A percentile compares a stretch with the other conserved stretches of the same genome.
phyloP scores from a whole-genome alignment of 2,797 vertebrate species.

The Philypnodon macrostomus region DNA sequence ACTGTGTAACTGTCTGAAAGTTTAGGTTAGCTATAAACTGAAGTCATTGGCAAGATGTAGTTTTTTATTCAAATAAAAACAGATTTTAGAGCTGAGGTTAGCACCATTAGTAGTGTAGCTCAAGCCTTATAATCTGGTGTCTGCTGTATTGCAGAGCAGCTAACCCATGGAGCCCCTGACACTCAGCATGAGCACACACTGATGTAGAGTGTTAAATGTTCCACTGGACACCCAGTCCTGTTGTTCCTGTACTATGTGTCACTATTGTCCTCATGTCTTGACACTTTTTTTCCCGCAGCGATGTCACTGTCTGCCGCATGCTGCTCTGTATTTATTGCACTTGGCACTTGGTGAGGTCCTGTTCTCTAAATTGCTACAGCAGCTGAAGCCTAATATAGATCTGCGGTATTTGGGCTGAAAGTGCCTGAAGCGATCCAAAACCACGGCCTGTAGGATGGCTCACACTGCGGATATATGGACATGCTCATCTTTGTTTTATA shows the following conservation, averaged over 20 bases:
- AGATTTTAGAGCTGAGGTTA: no score
- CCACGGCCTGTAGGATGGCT: slow-evolving; percentile 11
- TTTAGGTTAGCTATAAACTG: no score
- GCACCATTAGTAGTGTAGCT: no score
- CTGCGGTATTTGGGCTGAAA: slow-evolving; percentile 24
- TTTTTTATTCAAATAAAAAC: no score
- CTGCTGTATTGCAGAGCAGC: background rate
- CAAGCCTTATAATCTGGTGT: background rate
- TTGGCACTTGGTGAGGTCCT: slow-evolving; percentile 43
- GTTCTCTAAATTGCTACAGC: slow-evolving; percentile 44
- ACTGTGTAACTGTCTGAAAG: no score
- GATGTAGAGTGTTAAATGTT: slow-evolving; percentile 14
- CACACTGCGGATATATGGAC: slow-evolving; percentile 11
- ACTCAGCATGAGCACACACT: background rate
- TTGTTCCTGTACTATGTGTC: slow-evolving; percentile 35
- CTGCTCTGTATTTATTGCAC: slow-evolving; percentile 44
- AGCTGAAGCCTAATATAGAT: slow-evolving; percentile 27
- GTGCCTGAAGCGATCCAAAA: slow-evolving; percentile 24
- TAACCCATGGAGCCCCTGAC: background rate
- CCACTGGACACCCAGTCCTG: slow-evolving; percentile 26
- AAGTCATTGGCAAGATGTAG: no score
- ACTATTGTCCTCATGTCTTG: slow-evolving; percentile 33
- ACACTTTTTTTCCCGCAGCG: slow-evolving; percentile 43
- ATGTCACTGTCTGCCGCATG: slow-evolving; percentile 38
- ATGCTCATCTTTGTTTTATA: slow-evolving; percentile 3